Evolutionary conservation across 2,113 vertebrate genomes (phyloP).

Genomic region (Rhabdornis inornatus): DNA sequence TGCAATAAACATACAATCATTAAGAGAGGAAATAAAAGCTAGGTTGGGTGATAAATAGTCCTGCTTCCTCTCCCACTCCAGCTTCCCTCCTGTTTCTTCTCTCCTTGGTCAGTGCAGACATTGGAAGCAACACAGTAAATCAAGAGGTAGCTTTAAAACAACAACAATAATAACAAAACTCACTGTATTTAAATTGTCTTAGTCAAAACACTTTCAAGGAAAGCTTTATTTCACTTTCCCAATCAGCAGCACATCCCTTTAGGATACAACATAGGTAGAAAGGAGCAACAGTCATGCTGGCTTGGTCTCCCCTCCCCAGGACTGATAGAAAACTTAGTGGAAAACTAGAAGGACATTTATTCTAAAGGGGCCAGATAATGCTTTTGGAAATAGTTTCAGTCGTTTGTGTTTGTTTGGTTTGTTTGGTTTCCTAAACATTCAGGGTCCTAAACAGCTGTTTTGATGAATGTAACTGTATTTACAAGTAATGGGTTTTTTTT

Average conservation of each 20-base stretch:
- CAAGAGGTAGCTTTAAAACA: neutral
- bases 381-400: neutral
- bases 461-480: neutral
- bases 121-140: slow-evolving; percentile 19
- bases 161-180: neutral
- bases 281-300: neutral
- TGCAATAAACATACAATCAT: slow-evolving; percentile 50
- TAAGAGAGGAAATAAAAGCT: slow-evolving; percentile 52
- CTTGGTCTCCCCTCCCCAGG: neutral
- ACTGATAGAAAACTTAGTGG: neutral
- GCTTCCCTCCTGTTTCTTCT: neutral
- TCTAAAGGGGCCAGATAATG: too few relatives aligned
- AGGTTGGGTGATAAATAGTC: slow-evolving; percentile 30
- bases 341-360: neutral
- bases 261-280: neutral
- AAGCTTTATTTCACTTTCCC: neutral
- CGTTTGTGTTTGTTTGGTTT: neutral
- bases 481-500: neutral
- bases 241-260: neutral
- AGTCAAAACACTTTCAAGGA: slow-evolving; percentile 40
- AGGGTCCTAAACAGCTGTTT: neutral
- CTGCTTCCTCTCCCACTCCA: neutral
- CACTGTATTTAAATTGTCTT: neutral
- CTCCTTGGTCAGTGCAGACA: neutral
- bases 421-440: neutral